Base-by-base conservation (phyloP, 2,888 invertebrate genomes). In the Campaea margaritaria region DNA sequence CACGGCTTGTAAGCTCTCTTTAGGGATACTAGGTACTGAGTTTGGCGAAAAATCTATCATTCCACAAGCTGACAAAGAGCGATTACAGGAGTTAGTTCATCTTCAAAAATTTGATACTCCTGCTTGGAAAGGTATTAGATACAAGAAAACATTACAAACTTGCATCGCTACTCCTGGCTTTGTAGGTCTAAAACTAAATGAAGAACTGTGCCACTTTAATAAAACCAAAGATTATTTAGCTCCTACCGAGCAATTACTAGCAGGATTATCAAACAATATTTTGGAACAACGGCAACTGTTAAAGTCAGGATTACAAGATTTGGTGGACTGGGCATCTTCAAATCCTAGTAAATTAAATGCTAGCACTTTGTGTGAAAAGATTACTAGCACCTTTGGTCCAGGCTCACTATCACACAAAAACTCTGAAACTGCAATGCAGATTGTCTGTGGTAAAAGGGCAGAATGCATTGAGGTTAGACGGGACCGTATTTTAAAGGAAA, bases 131-230 rank as follows among this genome's bases (percentile, higher is more conserved):
- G 60, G 60, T 0, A 57, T 68, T 43, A 10, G 59, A 0, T 72
- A 68, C 11, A 67, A 65, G 27, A 58, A 53, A 41, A 41, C 59
- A 0, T 31, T 71, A 9, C 62, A 61, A 14, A 21, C 59, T n/a
- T 53, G 47, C 34, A 10, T 61, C 2, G 67, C 69, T 0, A 49
- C 39, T 0, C 69, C 70, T 2, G 69, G 67, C 5, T 68, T 70
- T 57, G 13, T 49, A 2, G 56, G 43, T 12, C 39, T 68, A n/a
- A 65, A 66, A 44, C 14, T 60, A 0, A 71, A 71, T 68, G 65
- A 69, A 0, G 64, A 72, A 11, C 27, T 68, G 0, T 67, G 65
- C 21, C 64, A 67, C 21, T 50, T 68, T 9, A 66, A 64, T 48
- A 69, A 58, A 28, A 31, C 16, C 9, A 68, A 60, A 31, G 72